These are phyloP conservation scores for Microvelia longipes DNA, from an alignment of 1,140 invertebrate genomes.

Conservation along the genomic window DNA sequence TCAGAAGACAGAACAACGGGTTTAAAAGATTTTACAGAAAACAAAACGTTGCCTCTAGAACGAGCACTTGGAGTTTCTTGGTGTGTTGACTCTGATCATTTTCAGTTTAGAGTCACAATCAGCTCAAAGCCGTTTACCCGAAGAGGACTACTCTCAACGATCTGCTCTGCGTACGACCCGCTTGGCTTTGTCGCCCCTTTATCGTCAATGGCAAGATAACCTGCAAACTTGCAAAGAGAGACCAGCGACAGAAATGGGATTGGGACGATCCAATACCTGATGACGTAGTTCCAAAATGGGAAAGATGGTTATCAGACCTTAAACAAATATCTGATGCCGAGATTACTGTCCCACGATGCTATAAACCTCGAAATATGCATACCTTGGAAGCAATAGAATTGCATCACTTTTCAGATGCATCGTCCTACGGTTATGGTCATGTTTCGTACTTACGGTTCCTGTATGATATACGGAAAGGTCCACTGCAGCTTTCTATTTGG, in stretches of 20 bases:
- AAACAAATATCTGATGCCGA: background rate
- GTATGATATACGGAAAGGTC: background rate
- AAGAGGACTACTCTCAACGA: background rate
- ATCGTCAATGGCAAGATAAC: background rate
- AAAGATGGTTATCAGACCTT: background rate
- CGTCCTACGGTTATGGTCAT: background rate
- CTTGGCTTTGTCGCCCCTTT: background rate
- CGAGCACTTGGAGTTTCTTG: background rate
- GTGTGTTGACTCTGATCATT: background rate
- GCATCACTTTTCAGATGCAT: background rate
- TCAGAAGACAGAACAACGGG: background rate
- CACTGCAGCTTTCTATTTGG: background rate
- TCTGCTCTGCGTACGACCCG: background rate
- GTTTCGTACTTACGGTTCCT: background rate
- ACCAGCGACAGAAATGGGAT: background rate
- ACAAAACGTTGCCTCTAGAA: background rate
- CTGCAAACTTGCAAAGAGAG: background rate
- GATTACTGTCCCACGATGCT: background rate
- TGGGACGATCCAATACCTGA: background rate
- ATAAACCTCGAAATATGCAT: background rate
- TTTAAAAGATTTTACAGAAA: background rate
- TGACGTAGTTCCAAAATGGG: background rate
- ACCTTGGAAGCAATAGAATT: background rate
- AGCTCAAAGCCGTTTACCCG: background rate
- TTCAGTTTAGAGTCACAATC: background rate